Conservation (phyloP, 1,140 invertebrate species). For the Nylanderia fulva region DNA sequence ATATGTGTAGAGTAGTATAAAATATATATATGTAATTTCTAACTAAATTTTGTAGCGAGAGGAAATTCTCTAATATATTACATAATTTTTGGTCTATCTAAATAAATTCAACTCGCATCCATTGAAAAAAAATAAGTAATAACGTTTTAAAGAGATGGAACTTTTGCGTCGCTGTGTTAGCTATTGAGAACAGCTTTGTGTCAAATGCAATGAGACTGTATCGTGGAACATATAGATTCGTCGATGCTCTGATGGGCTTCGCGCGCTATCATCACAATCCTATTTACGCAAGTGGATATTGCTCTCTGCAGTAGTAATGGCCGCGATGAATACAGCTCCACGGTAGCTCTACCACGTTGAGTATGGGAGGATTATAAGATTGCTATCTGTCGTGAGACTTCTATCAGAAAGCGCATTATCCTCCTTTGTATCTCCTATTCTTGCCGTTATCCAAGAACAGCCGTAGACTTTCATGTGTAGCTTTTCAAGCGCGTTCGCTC, state of each 20-base stretch:
- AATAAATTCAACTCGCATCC: not conserved
- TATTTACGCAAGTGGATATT: conserved; percentile 78
- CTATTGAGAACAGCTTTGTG: not conserved
- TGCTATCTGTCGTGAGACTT: conserved; percentile 20
- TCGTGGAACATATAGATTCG: not conserved
- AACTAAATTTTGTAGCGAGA: not conserved
- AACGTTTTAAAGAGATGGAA: not conserved
- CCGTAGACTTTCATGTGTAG: conserved; percentile 17
- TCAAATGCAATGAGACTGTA: not conserved
- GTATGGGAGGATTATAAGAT: conserved; percentile 23
- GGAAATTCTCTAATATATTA: not conserved
- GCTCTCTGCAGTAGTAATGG: conserved; percentile 37
- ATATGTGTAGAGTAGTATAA: not conserved
- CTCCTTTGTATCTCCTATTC: not conserved
- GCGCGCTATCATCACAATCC: conserved; percentile 66
- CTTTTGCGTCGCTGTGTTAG: not conserved
- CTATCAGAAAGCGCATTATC: not conserved
- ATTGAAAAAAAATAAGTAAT: not conserved
- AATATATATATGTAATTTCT: not conserved
- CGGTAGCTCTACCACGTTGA: not conserved
- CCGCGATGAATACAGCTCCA: conserved; percentile 15
- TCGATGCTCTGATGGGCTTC: conserved; percentile 62
- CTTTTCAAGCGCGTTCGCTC: not conserved
- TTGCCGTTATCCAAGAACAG: not conserved
- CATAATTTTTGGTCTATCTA: not conserved